Evolutionary conservation across 2,113 vertebrate genomes (phyloP).

Genomic region (Tursiops truncatus): DNA sequence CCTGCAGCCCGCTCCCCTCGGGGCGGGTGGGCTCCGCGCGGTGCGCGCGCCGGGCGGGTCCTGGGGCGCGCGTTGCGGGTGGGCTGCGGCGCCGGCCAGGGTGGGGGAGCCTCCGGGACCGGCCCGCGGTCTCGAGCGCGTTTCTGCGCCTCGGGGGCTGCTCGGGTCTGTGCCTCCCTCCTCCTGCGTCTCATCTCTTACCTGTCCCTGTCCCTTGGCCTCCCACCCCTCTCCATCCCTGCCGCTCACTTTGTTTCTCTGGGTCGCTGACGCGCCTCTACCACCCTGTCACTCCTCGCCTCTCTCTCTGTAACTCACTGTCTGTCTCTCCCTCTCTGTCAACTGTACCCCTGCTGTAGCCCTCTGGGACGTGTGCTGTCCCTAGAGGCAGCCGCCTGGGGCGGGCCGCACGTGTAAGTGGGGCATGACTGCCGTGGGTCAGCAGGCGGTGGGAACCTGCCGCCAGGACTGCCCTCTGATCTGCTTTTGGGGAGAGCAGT

Average conservation of each 20-base stretch:
- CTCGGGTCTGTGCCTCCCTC: background rate
- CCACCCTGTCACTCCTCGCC: background rate
- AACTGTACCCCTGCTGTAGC: background rate
- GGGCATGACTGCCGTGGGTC: background rate
- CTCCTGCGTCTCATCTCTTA: background rate
- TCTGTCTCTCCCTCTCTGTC: background rate
- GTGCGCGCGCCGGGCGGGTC: background rate
- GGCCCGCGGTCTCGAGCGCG: background rate
- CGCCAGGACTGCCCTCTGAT: background rate
- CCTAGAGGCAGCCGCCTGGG: background rate
- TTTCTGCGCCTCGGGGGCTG: background rate
- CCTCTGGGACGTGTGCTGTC: background rate
- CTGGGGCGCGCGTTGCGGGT: background rate
- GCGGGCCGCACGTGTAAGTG: background rate
- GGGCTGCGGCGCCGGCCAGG: background rate
- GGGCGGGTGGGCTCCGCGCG: conserved; percentile 58
- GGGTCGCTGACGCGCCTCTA: background rate
- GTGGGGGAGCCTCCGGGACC: background rate
- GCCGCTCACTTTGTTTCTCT: background rate
- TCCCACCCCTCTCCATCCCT: background rate
- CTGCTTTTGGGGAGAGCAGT: background rate
- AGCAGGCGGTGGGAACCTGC: background rate
- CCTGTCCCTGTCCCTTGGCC: background rate
- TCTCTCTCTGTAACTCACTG: background rate
- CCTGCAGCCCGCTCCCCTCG: conserved; percentile 73